Base-by-base conservation (phyloP, 2,113 vertebrate species). In the Halcyon malimbica region DNA sequence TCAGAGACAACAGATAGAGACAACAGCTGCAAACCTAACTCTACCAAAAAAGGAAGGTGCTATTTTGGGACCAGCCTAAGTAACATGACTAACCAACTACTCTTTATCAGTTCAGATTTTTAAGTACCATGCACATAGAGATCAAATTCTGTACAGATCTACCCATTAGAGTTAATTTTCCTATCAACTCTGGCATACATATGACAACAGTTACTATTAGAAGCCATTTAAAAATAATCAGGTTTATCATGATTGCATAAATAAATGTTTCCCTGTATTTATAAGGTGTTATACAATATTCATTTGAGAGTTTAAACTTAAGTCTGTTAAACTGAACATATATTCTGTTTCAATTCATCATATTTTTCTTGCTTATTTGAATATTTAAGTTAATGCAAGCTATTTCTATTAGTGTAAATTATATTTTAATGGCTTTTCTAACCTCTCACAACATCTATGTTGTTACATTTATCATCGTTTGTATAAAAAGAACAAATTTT, bases 41-140 rank as follows among this genome's bases (percentile, higher is more conserved):
- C 90, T 96, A 96, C 95, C 92, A 54, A 89, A 97, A 98, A 97
- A 97, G 97, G 98, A 98, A 97, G 93, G 95, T 67, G 96, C 97
- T 98, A 98, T 98, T 98, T 97, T 95, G 97, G 97, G 97, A 97
- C 56, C 85, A 89, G 95, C 96, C 97, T 93, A 97, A 97, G 97
- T 96, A 97, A 98, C 96, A 97, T 94, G 97, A 98, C 96, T 96
- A 97, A 96, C 94, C 97, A 96, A 95, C 94, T 95, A 97, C 96
- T 95, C 96, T 96, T 94, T 68, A 88, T 96, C 97, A 95, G 96
- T 97, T 97, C 97, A 96, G 94, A 94, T 95, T 97, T 97, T 64
- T 63, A 93, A 88, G 51, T 77, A 74, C 73, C 76, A 65, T 26
- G 81, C 64, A 88, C n/a, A 74, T 23, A 76, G 69, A 90, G 79